phyloP scores from a whole-genome alignment of 2,888 invertebrate species.

The Oscheius sp. region DNA sequence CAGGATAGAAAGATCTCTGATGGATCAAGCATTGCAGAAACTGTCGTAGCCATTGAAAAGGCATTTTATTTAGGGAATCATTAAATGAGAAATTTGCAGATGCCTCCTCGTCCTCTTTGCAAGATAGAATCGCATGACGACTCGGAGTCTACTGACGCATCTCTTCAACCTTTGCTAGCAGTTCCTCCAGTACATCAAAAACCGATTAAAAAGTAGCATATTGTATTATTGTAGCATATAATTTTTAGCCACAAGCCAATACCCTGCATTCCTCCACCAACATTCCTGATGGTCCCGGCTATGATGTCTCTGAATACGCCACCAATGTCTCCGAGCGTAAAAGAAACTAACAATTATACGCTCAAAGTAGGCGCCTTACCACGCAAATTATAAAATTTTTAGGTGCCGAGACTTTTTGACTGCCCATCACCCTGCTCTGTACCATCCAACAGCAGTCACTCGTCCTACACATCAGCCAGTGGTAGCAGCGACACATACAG shows the following conservation, averaged over 20 bases:
- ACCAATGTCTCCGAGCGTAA: constrained; percentile 48
- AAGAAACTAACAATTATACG: constrained; percentile 29
- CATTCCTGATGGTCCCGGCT: constrained; percentile 63
- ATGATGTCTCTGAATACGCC: constrained; percentile 62
- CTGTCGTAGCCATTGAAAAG: constrained; percentile 49
- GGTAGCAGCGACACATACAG: constrained; percentile 51
- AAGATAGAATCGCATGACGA: constrained; percentile 57
- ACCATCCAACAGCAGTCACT: constrained; percentile 61
- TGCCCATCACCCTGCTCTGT: constrained; percentile 61
- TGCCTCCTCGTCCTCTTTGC: constrained; percentile 36
- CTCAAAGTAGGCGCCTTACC: constrained; percentile 36
- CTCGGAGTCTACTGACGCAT: constrained; percentile 53
- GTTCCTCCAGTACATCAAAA: constrained; percentile 34
- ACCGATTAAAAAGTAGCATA: not conserved
- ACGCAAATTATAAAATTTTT: constrained; percentile 25
- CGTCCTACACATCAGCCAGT: constrained; percentile 58
- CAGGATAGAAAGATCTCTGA: constrained; percentile 47
- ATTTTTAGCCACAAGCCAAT: constrained; percentile 10
- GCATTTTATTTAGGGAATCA: not conserved
- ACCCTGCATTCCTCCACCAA: constrained; percentile 57
- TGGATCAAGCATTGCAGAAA: constrained; percentile 56
- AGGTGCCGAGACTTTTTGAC: constrained; percentile 61
- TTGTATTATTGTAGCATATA: not conserved
- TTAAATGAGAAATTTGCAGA: constrained; percentile 17
- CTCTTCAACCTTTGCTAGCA: constrained; percentile 50